phyloP scores from a whole-genome alignment of 2,797 vertebrate genomes.

The Simalia tracyae region DNA sequence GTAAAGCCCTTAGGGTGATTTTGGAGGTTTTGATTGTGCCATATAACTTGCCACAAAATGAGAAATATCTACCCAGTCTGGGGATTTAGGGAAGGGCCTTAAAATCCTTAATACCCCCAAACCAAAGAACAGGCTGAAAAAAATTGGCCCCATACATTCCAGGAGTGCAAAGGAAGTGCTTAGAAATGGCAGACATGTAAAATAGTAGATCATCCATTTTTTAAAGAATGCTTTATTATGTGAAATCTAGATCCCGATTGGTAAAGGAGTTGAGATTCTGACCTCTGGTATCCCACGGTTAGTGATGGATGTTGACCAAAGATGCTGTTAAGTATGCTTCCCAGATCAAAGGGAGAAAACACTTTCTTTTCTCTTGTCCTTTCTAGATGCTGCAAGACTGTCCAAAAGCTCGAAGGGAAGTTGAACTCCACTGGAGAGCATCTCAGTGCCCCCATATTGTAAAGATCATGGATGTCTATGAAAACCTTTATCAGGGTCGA shows the following conservation, averaged over 20 bases:
- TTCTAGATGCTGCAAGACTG: slow-evolving; percentile 94
- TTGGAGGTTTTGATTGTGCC: not conserved
- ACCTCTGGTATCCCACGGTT: not conserved
- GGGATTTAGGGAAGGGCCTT: not conserved
- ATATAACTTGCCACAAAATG: not conserved
- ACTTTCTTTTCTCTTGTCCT: slow-evolving; percentile 11
- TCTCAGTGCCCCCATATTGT: slow-evolving; percentile 93
- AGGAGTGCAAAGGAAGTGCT: not conserved
- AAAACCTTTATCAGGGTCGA: slow-evolving; percentile 91
- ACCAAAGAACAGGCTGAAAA: not conserved
- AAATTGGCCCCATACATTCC: not conserved
- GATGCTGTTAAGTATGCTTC: not conserved
- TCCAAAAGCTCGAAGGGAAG: slow-evolving; percentile 91
- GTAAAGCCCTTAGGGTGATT: not conserved
- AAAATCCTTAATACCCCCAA: not conserved
- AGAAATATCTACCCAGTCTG: not conserved
- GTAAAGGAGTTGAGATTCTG: not conserved
- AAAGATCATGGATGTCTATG: slow-evolving; percentile 93
- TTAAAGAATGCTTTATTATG: not conserved
- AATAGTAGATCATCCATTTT: not conserved
- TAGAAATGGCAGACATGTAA: not conserved
- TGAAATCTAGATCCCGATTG: not conserved
- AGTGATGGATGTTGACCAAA: not conserved
- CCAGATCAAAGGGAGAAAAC: not conserved
- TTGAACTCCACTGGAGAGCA: slow-evolving; percentile 94